Base-by-base conservation (phyloP, 2,113 vertebrate species). In the Rissa tridactyla region DNA sequence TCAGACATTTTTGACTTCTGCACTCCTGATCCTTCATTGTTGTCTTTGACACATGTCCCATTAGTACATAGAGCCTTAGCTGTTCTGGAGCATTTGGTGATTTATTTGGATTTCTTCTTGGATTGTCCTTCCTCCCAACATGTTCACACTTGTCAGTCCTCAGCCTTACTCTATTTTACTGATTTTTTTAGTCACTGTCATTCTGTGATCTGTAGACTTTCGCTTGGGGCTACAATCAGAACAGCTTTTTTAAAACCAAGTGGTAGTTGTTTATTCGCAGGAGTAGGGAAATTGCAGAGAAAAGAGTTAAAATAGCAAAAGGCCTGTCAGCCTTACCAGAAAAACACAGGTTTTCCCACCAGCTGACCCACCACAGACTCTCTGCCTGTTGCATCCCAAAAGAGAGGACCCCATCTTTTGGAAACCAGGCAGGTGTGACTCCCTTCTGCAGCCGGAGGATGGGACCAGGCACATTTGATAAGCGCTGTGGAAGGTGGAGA, bases 321-420 rank as follows among this genome's bases (percentile, higher is more conserved):
- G 9, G 2, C 15, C 21, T 0, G 0, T 86, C 3, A 1, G 4
- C 11, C 23, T 88, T 61, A 34, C 10, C 32, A 73, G 68, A 30
- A 2, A 68, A 80, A 78, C 14, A 32, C 2, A 54, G 20, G 4
- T 44, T 90, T 93, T 92, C 14, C 60, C 21, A 20, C 21, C 22
- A 17, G 10, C 58, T 36, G 10, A 68, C 32, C 18, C 40, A 80
- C 16, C 61, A 55, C 49, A 69, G 29, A 29, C 60, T 49, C 29
- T 30, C 20, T 65, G 15, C 17, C 10, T 78, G 21, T 69, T 58
- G 17, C 19, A 47, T 17, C 10, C 11, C 40, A 7, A 6, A 57
- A 94, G 94, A 23, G 6, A 79, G 6, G 51, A 29, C 17, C 6
- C 2, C 61, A 19, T 71, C 22, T 65, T 94, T 52, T 83, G 49